phyloP scores from a whole-genome alignment of 2,888 invertebrate species.

The Spodoptera picta region DNA sequence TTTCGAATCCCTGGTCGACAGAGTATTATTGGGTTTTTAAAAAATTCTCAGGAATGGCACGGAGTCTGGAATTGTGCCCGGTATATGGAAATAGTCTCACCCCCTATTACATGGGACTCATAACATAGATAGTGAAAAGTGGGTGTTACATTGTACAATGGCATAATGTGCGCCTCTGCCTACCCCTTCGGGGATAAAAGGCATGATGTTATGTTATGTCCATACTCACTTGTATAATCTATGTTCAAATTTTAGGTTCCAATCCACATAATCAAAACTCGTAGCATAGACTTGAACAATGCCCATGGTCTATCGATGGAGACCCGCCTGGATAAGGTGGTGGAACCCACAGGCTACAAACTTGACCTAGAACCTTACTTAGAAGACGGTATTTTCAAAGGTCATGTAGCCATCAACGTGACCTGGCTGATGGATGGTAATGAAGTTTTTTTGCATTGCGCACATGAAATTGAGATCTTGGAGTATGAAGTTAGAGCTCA shows the following conservation, averaged over 20 bases:
- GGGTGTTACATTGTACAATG: too few relatives aligned
- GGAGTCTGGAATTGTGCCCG: too few relatives aligned
- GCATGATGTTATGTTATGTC: too few relatives aligned
- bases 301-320: slow-evolving; percentile 91
- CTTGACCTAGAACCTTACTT: slow-evolving; percentile 91
- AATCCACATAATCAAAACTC: slow-evolving; percentile 78
- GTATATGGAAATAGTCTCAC: too few relatives aligned
- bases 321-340: slow-evolving; percentile 89
- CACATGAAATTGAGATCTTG: slow-evolving; percentile 90
- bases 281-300: slow-evolving; percentile 92
- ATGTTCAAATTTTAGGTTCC: slow-evolving; percentile 51
- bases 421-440: slow-evolving; percentile 90
- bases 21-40: too few relatives aligned
- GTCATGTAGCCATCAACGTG: slow-evolving; percentile 91
- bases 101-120: too few relatives aligned
- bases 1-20: too few relatives aligned
- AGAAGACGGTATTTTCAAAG: slow-evolving; percentile 90
- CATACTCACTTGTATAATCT: neutral
- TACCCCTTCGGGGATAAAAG: too few relatives aligned
- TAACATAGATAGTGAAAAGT: too few relatives aligned
- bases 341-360: slow-evolving; percentile 91
- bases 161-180: too few relatives aligned
- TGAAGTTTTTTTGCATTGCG: slow-evolving; percentile 90
- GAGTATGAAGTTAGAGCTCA: slow-evolving; percentile 81
- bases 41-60: too few relatives aligned